Evolutionary conservation across 2,797 vertebrate species (phyloP).

Genomic region (Leontocebus nigricollis): DNA sequence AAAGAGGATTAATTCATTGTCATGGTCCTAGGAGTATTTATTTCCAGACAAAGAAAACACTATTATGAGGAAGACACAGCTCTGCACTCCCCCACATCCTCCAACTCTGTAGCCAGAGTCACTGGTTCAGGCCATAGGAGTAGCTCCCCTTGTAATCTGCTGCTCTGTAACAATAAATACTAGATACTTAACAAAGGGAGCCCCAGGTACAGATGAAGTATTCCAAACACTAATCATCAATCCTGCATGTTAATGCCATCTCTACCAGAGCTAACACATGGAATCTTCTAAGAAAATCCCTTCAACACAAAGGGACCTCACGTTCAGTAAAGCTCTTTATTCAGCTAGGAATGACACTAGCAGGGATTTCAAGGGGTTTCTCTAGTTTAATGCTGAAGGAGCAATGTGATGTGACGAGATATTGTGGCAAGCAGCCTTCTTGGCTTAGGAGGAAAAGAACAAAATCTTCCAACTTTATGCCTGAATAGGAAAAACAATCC

Average conservation of each 20-base stretch:
- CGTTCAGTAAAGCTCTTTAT: neutral
- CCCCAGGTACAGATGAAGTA: neutral
- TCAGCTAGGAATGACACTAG: neutral
- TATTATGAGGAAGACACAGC: constrained; percentile 41
- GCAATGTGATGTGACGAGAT: neutral
- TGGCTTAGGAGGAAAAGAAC: constrained; percentile 10
- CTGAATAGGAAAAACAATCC: constrained; percentile 25
- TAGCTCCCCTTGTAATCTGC: neutral
- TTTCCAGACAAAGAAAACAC: constrained; percentile 69
- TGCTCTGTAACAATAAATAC: neutral
- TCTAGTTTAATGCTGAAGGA: constrained; percentile 25
- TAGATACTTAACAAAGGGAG: neutral
- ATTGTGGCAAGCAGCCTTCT: neutral
- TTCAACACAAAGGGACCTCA: neutral
- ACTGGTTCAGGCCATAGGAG: neutral
- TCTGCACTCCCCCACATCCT: constrained; percentile 19
- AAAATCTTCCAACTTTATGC: constrained; percentile 28
- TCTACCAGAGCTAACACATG: constrained; percentile 10
- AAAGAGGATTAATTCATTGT: constrained; percentile 68
- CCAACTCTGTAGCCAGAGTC: neutral
- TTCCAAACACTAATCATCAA: neutral
- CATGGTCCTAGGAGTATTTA: constrained; percentile 66
- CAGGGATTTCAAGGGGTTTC: neutral
- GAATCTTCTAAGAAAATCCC: neutral
- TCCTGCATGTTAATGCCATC: neutral